Evolutionary conservation across 2,888 invertebrate genomes (phyloP), one percentile per base, ranked within the genome.

Genomic region (Plutella xylostella): DNA sequence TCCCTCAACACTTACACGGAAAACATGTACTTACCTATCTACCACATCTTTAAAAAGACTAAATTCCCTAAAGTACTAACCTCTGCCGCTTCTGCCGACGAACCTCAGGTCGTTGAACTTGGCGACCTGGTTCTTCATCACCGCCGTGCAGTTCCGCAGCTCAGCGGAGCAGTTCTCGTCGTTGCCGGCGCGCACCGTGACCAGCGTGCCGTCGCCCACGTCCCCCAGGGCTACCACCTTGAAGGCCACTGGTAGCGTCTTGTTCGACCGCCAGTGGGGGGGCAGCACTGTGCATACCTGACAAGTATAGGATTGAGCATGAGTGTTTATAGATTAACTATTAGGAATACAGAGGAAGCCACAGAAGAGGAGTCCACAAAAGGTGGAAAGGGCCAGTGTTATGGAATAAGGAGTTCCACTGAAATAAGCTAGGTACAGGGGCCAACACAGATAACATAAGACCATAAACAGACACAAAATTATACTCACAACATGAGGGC

Each of bases 21-120:
- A n/a, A n/a, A n/a, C n/a, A n/a, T n/a, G n/a, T n/a, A n/a, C n/a
- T n/a, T n/a, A n/a, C n/a, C n/a, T n/a, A n/a, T n/a, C n/a, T n/a
- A n/a, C n/a, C n/a, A n/a, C n/a, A n/a, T n/a, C n/a, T n/a, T n/a
- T n/a, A n/a, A n/a, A n/a, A n/a, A n/a, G n/a, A n/a, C n/a, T n/a
- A n/a, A n/a, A n/a, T n/a, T n/a, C n/a, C n/a, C n/a, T n/a, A n/a
- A n/a, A n/a, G 3, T 5, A 33, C 90, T 91, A 69, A 97, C 98
- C 98, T 88, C 98, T 87, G 44, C 98, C 98, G 69, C 97, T 97
- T 60, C 97, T 88, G 40, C 98, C 98, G 58, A 98, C 96, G 84
- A 98, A 98, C 72, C 98, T 88, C 47, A 98, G 87, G 85, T 98
- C 98, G 72, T 96, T 97, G 80, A 98, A 98, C 85, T 96, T 96